Percentiles rank a stretch among this genome's conserved stretches.
Conservation (phyloP, 2,113 vertebrate species). For the Ahaetulla prasina region DNA sequence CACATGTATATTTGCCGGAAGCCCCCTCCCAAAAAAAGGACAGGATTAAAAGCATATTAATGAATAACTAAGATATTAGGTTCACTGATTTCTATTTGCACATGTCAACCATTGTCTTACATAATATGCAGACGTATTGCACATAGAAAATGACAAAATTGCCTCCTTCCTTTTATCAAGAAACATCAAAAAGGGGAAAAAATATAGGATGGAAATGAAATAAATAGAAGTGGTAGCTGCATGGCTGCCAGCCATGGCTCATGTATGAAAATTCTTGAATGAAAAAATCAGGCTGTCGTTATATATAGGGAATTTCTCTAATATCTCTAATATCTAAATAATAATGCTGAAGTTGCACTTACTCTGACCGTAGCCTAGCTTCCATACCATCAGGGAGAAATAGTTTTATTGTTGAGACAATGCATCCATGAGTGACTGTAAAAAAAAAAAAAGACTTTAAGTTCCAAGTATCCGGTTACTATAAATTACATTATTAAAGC, state of each 20-base stretch:
- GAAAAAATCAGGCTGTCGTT: background rate
- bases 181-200: background rate
- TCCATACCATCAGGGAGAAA: slow-evolving; percentile 99
- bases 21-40: background rate
- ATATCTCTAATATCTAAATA: no score
- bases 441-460: slow-evolving; percentile 62
- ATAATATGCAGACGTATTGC: background rate
- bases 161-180: background rate
- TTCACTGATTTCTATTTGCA: background rate
- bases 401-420: slow-evolving; percentile 98
- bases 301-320: background rate
- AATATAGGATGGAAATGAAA: background rate
- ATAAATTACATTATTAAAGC: background rate
- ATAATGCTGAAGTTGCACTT: slow-evolving; percentile 66
- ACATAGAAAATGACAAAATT: background rate
- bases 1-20: background rate
- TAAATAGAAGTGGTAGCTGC: background rate
- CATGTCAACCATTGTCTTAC: background rate
- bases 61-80: background rate
- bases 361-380: slow-evolving; percentile 93
- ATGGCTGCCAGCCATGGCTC: background rate
- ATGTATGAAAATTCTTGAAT: background rate
- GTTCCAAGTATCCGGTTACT: background rate
- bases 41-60: background rate
- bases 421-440: slow-evolving; percentile 97